phyloP scores from a whole-genome alignment of 2,888 invertebrate species.

The Lysandra coridon region DNA sequence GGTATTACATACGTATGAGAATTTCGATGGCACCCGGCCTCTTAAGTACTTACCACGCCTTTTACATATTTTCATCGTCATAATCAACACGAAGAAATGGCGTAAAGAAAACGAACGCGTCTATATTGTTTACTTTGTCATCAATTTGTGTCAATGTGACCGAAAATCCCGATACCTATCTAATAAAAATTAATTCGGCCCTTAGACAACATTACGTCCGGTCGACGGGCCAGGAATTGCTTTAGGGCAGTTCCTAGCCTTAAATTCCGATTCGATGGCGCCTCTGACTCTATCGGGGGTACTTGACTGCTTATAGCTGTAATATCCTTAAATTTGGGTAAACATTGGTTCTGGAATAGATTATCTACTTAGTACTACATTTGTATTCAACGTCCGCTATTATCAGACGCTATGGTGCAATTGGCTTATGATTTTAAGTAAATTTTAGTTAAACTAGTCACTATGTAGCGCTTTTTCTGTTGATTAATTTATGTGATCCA shows the following conservation, averaged over 20 bases:
- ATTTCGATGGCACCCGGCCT: no score
- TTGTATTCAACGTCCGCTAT: background rate
- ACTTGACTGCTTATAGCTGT: conserved; percentile 14
- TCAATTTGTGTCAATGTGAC: conserved; percentile 26
- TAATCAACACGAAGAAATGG: background rate
- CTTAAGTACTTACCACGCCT: no score
- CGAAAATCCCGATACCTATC: conserved; percentile 27
- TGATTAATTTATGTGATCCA: no score
- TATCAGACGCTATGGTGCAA: background rate
- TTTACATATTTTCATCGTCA: background rate
- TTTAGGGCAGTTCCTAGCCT: background rate
- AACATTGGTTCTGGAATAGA: background rate
- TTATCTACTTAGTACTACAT: background rate
- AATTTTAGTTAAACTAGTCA: no score
- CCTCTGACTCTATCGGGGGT: conserved; percentile 22
- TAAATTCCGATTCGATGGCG: conserved; percentile 27
- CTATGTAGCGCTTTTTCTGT: no score
- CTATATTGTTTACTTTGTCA: background rate
- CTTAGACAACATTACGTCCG: conserved; percentile 36
- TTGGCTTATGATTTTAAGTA: background rate
- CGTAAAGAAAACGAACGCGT: background rate
- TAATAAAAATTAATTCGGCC: conserved; percentile 32
- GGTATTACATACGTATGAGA: no score
- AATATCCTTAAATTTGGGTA: background rate
- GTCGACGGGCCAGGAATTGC: conserved; percentile 30